A percentile compares a stretch with the other conserved stretches of the same genome.
Evolutionary conservation across 2,113 vertebrate genomes (phyloP).

Genomic region (Gambusia holbrooki): DNA sequence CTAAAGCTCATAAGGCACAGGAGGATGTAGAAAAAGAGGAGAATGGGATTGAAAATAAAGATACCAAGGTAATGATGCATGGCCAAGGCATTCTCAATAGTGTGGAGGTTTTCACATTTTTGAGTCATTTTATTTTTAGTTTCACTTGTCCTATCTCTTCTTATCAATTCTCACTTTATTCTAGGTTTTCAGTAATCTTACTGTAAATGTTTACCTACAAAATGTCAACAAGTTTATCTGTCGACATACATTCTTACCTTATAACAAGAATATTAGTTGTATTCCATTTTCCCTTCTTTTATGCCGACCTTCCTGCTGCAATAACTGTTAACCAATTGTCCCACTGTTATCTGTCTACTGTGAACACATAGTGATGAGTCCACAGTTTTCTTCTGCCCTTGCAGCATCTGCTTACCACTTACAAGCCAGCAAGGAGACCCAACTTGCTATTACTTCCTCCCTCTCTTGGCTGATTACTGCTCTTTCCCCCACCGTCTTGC

Average conservation of each 20-base stretch:
- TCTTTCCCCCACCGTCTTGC: conserved; percentile 27
- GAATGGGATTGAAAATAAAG: conserved; percentile 38
- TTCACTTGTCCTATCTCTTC: neutral
- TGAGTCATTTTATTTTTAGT: conserved; percentile 6
- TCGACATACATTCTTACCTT: conserved; percentile 22
- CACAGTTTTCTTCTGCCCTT: conserved; percentile 68
- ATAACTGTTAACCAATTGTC: conserved; percentile 45
- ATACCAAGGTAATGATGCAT: conserved; percentile 68
- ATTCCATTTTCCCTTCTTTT: conserved; percentile 2
- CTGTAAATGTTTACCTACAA: conserved; percentile 4
- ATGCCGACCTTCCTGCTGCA: conserved; percentile 13
- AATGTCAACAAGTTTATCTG: conserved; percentile 1
- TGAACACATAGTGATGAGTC: conserved; percentile 72
- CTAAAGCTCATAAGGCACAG: conserved; percentile 33
- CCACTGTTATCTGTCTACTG: conserved; percentile 68
- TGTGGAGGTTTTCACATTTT: conserved; percentile 40
- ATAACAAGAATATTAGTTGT: conserved; percentile 30
- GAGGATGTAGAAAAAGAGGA: conserved; percentile 50
- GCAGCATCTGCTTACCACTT: conserved; percentile 59
- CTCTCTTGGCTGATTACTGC: conserved; percentile 52
- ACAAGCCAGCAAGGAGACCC: conserved; percentile 48
- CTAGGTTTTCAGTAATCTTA: conserved; percentile 12
- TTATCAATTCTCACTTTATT: neutral
- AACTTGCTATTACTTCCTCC: conserved; percentile 32
- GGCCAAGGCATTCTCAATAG: conserved; percentile 48